Evolutionary conservation across 2,888 invertebrate species (phyloP).

Genomic region (Zhuqinia jingwanae): DNA sequence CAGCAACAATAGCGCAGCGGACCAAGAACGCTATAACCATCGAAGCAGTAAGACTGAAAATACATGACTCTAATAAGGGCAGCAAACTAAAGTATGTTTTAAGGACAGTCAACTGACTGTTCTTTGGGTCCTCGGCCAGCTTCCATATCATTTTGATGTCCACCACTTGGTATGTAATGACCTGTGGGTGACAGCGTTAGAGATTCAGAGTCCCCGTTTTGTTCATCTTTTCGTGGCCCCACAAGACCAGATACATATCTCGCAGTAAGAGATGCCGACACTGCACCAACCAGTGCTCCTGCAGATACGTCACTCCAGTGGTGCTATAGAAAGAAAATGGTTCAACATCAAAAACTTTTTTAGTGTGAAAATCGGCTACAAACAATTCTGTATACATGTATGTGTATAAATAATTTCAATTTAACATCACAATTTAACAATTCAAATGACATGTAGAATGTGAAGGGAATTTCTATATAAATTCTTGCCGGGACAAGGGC

Average conservation of each 20-base stretch:
- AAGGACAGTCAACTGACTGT: conserved; percentile 69
- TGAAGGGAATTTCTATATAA: too few relatives aligned
- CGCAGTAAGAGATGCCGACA: conserved; percentile 79
- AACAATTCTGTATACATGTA: too few relatives aligned
- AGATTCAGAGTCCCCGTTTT: conserved; percentile 52
- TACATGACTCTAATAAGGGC: not conserved
- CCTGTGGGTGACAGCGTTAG: conserved; percentile 56
- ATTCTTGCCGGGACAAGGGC: too few relatives aligned
- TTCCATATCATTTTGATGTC: conserved; percentile 72
- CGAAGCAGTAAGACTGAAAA: not conserved
- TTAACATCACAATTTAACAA: too few relatives aligned
- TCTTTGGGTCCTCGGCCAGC: conserved; percentile 74
- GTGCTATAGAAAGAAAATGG: conserved; percentile 80
- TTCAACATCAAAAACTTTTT: not conserved
- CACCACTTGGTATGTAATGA: conserved; percentile 64
- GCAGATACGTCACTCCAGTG: conserved; percentile 84
- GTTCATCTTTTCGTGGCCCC: conserved; percentile 37
- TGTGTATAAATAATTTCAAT: too few relatives aligned
- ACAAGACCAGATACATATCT: conserved; percentile 72
- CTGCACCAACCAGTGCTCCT: conserved; percentile 82
- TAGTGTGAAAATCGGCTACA: too few relatives aligned
- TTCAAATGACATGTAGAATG: too few relatives aligned
- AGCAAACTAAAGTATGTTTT: conserved; percentile 5
- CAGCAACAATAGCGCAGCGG: not conserved
- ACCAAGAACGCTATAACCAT: not conserved